Conservation (phyloP, 2,888 invertebrate genomes). For the Ferdinandea cuprea region DNA sequence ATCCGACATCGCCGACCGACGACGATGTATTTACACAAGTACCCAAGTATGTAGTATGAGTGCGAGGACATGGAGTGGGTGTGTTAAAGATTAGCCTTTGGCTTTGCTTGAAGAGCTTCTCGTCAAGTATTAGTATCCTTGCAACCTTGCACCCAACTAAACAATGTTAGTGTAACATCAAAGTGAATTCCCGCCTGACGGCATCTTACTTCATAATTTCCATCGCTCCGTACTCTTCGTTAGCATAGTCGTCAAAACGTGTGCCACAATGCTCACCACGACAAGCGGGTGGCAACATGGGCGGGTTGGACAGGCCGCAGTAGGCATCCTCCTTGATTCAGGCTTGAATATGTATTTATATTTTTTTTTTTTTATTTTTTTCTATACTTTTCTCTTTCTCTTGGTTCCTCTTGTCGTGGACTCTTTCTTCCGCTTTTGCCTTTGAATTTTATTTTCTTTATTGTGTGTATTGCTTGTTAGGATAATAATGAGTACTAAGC, state of each 20-base stretch:
- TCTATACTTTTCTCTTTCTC: conserved; percentile 10
- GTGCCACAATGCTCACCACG: conserved; percentile 20
- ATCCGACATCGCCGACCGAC: not conserved
- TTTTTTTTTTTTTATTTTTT: conserved; percentile 22
- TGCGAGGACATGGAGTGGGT: conserved; percentile 58
- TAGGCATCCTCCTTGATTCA: conserved; percentile 59
- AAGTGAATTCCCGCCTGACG: conserved; percentile 70
- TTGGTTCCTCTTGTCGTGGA: conserved; percentile 18
- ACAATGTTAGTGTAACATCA: conserved; percentile 74
- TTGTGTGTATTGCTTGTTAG: conserved; percentile 73
- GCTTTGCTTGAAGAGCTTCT: conserved; percentile 64
- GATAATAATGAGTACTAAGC: conserved; percentile 72
- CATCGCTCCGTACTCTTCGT: conserved; percentile 23
- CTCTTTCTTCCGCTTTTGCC: conserved; percentile 63
- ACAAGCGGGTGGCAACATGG: conserved; percentile 28
- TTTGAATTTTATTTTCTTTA: conserved; percentile 72
- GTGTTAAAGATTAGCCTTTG: conserved; percentile 73
- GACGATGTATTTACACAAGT: not conserved
- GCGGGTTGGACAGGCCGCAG: conserved; percentile 64
- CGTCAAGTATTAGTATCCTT: conserved; percentile 71
- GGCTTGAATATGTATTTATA: conserved; percentile 42
- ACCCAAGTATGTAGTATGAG: conserved; percentile 13
- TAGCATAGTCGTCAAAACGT: conserved; percentile 19
- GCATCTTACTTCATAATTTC: conserved; percentile 73
- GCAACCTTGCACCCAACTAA: conserved; percentile 74